Base-by-base conservation (phyloP, 1,140 invertebrate species). In the Mercenaria mercenaria region DNA sequence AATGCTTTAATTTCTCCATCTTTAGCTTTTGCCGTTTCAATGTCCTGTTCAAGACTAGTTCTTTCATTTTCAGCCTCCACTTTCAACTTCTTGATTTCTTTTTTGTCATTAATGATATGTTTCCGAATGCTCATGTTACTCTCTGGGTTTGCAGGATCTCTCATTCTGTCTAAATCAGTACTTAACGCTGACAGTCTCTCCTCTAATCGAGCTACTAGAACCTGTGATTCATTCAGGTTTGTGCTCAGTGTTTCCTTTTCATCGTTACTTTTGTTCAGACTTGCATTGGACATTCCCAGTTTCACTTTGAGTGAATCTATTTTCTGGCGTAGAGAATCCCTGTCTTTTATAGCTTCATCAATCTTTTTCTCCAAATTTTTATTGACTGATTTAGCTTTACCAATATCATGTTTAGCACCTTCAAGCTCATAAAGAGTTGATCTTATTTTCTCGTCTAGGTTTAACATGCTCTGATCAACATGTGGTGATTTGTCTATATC, bases 121-220 rank as follows among this genome's bases (percentile, higher is more conserved):
- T 84, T 83, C 15, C 67, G 64, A 23, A 84, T 77, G 56, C 50
- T 83, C 64, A 89, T 74, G 52, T 59, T 89, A 39, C 80, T 83
- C 23, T 89, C 88, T 50, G 88, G 69, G 26, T 84, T 84, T 0
- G 88, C 88, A n/a, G 88, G 88, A 64, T 89, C 88, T 84, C 81
- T 74, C 69, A 89, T 56, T 32, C 72, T 74, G 29, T 83, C 80
- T 1, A 89, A 29, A 61, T 89, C 88, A 37, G 80, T 59, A 37
- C n/a, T 74, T n/a, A 79, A 18, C 0, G 69, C 80, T 10, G 80
- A 50, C n/a, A 89, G 39, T 76, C 88, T 52, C 26, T 89, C 88
- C 39, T 89, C 88, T 41, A 89, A 32, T n/a, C 88, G 4, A 61
- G 88, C 88, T 23, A 89, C 80, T 23, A 77, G 80, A 37, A 89